Evolutionary conservation across 2,797 vertebrate genomes (phyloP), one percentile per base, ranked within the genome.

Genomic region (Prionace glauca): DNA sequence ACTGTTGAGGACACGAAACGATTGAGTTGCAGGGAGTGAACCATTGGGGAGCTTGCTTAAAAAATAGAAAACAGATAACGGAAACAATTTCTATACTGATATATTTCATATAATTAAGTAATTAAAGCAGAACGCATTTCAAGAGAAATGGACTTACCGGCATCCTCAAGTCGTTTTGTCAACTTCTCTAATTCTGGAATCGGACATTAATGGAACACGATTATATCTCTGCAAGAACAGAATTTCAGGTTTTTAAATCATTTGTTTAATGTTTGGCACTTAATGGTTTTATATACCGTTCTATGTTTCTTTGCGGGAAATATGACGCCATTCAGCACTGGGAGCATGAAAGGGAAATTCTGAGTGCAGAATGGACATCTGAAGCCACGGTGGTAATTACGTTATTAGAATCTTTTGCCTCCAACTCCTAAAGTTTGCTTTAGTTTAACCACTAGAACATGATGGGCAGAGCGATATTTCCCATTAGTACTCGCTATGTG

Each of bases 121-220:
- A 24, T 50, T 50, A 1, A 84, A 11, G 20, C 4, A 9, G 20
- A 56, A 22, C 18, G 32, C 4, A n/a, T 8, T 91, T 91, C 87
- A 60, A 65, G 16, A 20, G 5, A n/a, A 18, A 32, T 32, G 7
- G 8, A n/a, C 88, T 91, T 62, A 91, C 88, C 60, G 22, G 88
- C 60, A 0, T 91, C 88, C 7, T 36, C 1, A 5, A 91, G 60
- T 0, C 1, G 18, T 22, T 67, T 67, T 91, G 5, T 36, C 18
- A 91, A 4, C n/a, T 67, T 65, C n/a, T 91, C 60, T 36, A 91
- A 36, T 91, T 91, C 88, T 90, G 87, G 16, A 90, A 90, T 90
- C 4, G 50, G 29, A 8, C 26, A 62, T 32, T 18, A 14, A 60
- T 29, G 14, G 12, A 90, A 56, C 86, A 87, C 29, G 9, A n/a